A percentile compares a stretch with the other conserved stretches of the same genome.
Evolutionary conservation across 2,797 vertebrate genomes (phyloP).

Genomic region (Petrocephalus sullivani): DNA sequence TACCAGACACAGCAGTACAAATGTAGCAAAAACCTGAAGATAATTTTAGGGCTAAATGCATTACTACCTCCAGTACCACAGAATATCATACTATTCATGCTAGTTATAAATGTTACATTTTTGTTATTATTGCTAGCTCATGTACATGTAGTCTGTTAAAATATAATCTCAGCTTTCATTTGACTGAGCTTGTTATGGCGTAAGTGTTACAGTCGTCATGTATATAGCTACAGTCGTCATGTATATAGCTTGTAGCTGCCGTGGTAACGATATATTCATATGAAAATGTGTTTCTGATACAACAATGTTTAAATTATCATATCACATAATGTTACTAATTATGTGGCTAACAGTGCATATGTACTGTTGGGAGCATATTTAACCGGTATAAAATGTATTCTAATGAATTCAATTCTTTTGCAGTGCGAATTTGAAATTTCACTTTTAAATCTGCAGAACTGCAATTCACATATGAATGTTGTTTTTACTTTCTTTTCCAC

Average conservation of each 20-base stretch:
- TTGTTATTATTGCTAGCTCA: background rate
- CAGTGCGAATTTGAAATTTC: background rate
- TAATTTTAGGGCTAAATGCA: background rate
- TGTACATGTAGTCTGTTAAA: background rate
- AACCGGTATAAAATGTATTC: background rate
- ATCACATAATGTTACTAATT: background rate
- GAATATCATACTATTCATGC: background rate
- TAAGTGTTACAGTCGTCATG: background rate
- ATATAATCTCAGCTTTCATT: background rate
- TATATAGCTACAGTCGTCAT: background rate
- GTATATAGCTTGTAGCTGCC: background rate
- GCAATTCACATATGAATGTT: background rate
- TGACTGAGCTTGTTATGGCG: background rate
- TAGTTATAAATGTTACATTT: background rate
- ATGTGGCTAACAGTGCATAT: background rate
- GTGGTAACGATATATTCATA: background rate
- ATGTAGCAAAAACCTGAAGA: background rate
- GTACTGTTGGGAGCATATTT: background rate
- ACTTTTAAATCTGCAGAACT: background rate
- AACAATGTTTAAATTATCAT: conserved; percentile 4
- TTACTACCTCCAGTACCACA: background rate
- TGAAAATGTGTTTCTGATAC: background rate
- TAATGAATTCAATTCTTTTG: conserved; percentile 4
- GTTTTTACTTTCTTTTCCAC: background rate
- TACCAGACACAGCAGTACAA: background rate